These are phyloP conservation scores for Hiodon tergisus DNA, from an alignment of 2,113 vertebrate genomes.

Conservation along the genomic window DNA sequence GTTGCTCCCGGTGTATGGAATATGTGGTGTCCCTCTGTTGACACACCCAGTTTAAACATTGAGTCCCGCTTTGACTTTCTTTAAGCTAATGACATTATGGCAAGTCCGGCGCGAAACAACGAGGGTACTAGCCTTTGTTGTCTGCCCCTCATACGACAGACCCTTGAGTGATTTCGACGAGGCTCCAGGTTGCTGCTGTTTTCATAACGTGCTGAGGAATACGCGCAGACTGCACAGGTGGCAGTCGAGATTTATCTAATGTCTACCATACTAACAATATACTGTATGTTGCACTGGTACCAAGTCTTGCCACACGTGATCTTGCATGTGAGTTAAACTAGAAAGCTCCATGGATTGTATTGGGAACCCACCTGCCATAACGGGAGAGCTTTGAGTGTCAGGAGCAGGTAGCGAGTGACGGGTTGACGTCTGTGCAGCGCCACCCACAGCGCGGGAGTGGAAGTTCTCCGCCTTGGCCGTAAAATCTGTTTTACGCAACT, in stretches of 20 bases:
- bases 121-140: too few species aligned
- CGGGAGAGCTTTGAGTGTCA: neutral
- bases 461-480: neutral
- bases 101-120: too few species aligned
- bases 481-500: constrained; percentile 13
- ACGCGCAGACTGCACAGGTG: constrained; percentile 53
- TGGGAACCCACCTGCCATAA: neutral
- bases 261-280: constrained; percentile 48
- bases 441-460: neutral
- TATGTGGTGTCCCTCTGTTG: too few species aligned
- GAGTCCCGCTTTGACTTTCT: too few species aligned
- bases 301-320: neutral
- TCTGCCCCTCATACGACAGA: neutral
- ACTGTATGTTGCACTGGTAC: constrained; percentile 4
- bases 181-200: constrained; percentile 38
- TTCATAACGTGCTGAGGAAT: constrained; percentile 45
- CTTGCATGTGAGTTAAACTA: neutral
- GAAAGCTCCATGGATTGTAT: neutral
- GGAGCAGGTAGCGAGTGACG: neutral
- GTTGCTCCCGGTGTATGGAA: too few species aligned
- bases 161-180: neutral
- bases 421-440: neutral
- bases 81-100: too few species aligned
- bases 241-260: constrained; percentile 52
- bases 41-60: too few species aligned